Evolutionary conservation across 2,888 invertebrate genomes (phyloP), one percentile per base, ranked within the genome.

Genomic region (Copidosoma aretas): DNA sequence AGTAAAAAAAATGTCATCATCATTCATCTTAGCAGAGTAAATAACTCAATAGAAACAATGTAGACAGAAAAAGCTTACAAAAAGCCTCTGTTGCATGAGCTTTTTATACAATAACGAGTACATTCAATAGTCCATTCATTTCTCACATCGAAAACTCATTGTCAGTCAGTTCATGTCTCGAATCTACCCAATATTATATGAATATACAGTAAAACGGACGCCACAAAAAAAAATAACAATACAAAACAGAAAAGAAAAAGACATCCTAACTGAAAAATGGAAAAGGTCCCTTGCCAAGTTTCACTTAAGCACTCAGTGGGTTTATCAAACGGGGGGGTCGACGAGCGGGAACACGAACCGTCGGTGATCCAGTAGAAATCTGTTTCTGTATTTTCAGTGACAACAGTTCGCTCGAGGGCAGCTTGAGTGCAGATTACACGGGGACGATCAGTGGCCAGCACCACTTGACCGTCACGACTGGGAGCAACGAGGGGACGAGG

Each of bases 321-420:
- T 14, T 32, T 12, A 14, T 46, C 12, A 46, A 46, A 14, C 41
- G 62, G 65, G 67, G 65, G 67, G 53, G 22, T 17, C 15, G 1
- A 41, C 15, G 39, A 61, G 54, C 21, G 12, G 12, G n/a, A 19
- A 1, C 49, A 61, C 69, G 22, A 70, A 62, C 41, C 51, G 49
- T 60, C 74, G 52, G 70, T 72, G 72, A 75, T 74, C 70, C 59
- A 67, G 12, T 60, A 71, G 71, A 71, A 73, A 70, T 70, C 22
- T 71, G 64, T 69, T 71, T 73, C 53, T 73, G 72, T 83, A 82
- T 67, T 82, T 83, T 74, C 81, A 85, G 85, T 83, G 85, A 85
- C 80, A 84, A 69, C 64, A 82, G 90, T 74, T 89, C 90, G 62
- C 84, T 86, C 76, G 90, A 89, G 78, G 85, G 86, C 79, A 89